Evolutionary conservation across 2,113 vertebrate species (phyloP).

Genomic region (Platichthys stellatus): DNA sequence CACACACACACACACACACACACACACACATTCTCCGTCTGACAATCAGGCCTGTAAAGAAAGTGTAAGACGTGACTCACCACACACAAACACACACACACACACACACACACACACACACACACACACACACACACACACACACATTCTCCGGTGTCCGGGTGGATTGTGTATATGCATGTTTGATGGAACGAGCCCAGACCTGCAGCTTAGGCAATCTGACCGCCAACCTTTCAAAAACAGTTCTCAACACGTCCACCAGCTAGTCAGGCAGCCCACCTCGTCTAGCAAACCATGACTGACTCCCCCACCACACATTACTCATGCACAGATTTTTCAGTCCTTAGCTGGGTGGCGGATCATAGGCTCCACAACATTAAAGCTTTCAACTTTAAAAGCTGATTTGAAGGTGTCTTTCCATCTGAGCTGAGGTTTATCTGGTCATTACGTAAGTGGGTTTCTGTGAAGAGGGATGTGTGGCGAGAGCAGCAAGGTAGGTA

Average conservation of each 20-base stretch:
- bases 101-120: slow-evolving; percentile 4
- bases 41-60: too few relatives aligned
- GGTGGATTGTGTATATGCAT: slow-evolving; percentile 20
- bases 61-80: too few relatives aligned
- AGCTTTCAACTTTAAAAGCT: slow-evolving; percentile 14
- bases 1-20: slow-evolving; percentile 5
- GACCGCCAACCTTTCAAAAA: slow-evolving; percentile 49
- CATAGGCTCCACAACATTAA: background rate
- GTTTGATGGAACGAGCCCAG: slow-evolving; percentile 42
- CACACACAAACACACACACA: slow-evolving; percentile 1
- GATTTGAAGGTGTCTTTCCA: slow-evolving; percentile 11
- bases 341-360: background rate
- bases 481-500: slow-evolving; percentile 15
- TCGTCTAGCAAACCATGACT: slow-evolving; percentile 6
- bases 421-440: slow-evolving; percentile 2
- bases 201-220: slow-evolving; percentile 51
- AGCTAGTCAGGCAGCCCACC: slow-evolving; percentile 39
- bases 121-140: slow-evolving; percentile 9
- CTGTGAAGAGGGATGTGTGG: slow-evolving; percentile 6
- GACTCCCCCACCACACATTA: slow-evolving; percentile 17
- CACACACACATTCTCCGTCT: slow-evolving; percentile 1
- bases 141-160: slow-evolving; percentile 21
- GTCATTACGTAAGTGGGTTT: background rate
- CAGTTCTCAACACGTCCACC: slow-evolving; percentile 64
- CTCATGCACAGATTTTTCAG: slow-evolving; percentile 28